Evolutionary conservation across 2,113 vertebrate species (phyloP).

Genomic region (Acrocephalus kingi): DNA sequence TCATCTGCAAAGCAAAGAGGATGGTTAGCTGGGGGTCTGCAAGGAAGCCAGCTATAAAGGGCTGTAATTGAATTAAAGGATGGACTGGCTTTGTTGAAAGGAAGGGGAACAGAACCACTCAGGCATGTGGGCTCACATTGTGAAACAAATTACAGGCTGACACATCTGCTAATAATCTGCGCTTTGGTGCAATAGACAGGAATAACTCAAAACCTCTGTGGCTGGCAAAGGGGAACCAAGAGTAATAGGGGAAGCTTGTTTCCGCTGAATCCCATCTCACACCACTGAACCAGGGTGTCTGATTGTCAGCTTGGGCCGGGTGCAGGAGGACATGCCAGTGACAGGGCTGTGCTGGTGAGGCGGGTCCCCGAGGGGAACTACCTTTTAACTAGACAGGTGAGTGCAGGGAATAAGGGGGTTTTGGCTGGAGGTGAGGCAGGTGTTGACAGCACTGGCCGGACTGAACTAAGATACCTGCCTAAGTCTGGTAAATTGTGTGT

Average conservation of each 20-base stretch:
- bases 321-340: background rate
- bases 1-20: background rate
- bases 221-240: background rate
- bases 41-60: background rate
- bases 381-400: background rate
- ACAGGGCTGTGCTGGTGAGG: accelerated
- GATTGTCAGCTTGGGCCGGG: accelerated
- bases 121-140: background rate
- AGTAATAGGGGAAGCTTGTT: background rate
- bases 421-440: background rate
- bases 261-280: background rate
- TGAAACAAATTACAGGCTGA: constrained; percentile 45
- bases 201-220: constrained; percentile 25
- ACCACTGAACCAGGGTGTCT: background rate
- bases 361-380: accelerated
- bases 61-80: constrained; percentile 22
- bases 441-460: background rate
- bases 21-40: background rate
- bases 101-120: background rate
- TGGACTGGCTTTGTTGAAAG: background rate
- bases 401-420: background rate
- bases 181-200: background rate
- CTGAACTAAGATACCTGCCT: background rate
- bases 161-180: background rate
- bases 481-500: background rate